Conservation (phyloP, 2,113 vertebrate species). For the Daboia siamensis region DNA sequence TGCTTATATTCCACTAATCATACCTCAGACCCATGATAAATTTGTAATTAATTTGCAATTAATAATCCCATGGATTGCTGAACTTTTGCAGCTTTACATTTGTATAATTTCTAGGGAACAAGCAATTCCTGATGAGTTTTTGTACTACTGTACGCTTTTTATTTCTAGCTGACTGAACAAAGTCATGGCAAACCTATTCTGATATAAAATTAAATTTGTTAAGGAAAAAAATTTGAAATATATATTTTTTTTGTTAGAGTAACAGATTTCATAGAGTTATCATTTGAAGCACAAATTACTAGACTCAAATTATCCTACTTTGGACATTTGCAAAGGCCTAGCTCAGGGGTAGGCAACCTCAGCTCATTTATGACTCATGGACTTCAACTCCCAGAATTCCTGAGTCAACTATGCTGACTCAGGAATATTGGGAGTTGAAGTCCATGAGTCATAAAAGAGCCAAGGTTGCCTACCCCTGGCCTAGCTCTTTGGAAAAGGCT, state of each 20-base stretch:
- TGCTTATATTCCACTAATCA: background rate
- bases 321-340: background rate
- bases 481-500: background rate
- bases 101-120: background rate
- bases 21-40: background rate
- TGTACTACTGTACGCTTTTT: slow-evolving; percentile 5
- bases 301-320: background rate
- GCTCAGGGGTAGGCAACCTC: too few species aligned
- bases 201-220: slow-evolving; percentile 41
- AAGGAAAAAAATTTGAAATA: slow-evolving; percentile 1
- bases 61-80: background rate
- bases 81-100: background rate
- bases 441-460: too few species aligned
- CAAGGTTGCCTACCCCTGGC: too few species aligned
- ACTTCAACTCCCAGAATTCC: too few species aligned
- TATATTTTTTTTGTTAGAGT: slow-evolving; percentile 36
- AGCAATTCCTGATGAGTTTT: background rate
- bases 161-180: slow-evolving; percentile 28
- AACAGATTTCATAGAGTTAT: slow-evolving; percentile 43
- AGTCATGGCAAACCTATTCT: slow-evolving; percentile 15
- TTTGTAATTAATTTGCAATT: background rate
- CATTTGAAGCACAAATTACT: background rate
- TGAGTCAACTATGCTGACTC: too few species aligned
- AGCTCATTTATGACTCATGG: too few species aligned
- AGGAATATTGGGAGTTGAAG: too few species aligned